Percentiles rank a stretch among this genome's conserved stretches.
phyloP scores from a whole-genome alignment of 2,888 invertebrate species.

The Zygothrica quintamaculata region DNA sequence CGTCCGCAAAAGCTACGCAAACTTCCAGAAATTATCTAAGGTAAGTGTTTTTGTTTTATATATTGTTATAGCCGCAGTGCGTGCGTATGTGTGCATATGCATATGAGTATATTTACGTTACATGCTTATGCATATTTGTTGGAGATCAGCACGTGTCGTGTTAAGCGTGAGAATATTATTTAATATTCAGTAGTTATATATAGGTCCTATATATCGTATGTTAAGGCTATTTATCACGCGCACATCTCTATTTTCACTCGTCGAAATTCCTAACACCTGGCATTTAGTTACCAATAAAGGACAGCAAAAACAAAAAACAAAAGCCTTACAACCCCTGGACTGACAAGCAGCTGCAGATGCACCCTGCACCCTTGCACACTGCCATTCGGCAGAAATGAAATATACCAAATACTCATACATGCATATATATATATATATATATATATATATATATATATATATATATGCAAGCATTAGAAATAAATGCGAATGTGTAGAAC shows the following conservation, averaged over 20 bases:
- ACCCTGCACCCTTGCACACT: constrained; percentile 40
- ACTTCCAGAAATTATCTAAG: constrained; percentile 84
- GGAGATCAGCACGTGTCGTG: constrained; percentile 45
- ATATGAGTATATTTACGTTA: constrained; percentile 4
- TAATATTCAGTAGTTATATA: not conserved
- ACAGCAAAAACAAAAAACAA: constrained; percentile 38
- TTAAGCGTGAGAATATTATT: constrained; percentile 9
- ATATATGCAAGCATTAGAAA: constrained; percentile 32
- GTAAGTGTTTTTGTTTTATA: constrained; percentile 81
- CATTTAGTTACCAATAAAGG: constrained; percentile 54
- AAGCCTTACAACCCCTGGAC: constrained; percentile 17
- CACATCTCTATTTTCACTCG: constrained; percentile 33
- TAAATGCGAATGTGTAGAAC: constrained; percentile 43
- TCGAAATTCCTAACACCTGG: constrained; percentile 52
- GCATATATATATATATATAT: not conserved
- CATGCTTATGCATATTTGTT: constrained; percentile 9
- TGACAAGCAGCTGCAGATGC: constrained; percentile 37
- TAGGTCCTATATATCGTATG: constrained; percentile 4
- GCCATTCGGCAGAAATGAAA: constrained; percentile 18
- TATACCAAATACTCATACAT: constrained; percentile 2
- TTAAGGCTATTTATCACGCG: constrained; percentile 18
- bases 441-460: not conserved
- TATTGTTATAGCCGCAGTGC: constrained; percentile 9
- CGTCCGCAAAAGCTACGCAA: constrained; percentile 74
- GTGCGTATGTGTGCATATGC: constrained; percentile 9